Evolutionary conservation across 2,888 invertebrate species (phyloP), one percentile per base, ranked within the genome.

Genomic region (Isoperla grammatica): DNA sequence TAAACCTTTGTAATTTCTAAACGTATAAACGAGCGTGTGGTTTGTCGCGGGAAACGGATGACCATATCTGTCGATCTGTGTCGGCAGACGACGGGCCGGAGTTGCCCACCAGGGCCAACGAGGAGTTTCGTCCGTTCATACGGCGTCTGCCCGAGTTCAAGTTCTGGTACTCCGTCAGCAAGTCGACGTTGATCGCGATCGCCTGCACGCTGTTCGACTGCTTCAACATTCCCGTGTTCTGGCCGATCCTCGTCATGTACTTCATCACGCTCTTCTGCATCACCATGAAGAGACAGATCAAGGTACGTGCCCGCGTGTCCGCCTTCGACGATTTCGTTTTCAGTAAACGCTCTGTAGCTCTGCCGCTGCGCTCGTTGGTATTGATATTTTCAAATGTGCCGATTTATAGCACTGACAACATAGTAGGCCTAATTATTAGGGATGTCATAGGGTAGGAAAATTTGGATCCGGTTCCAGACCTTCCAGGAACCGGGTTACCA

Each of bases 211-310:
- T 96, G 77, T 96, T 99, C 75, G 95, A 98, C 71, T 88, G 90
- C 70, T 95, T 98, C 77, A 96, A 99, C 81, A 90, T 99, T 75
- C 99, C 99, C 73, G 99, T 99, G 70, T 99, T 99, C 79, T 99
- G 99, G 99, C 99, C 99, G 62, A 99, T 99, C 71, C 83, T 99
- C 74, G 96, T 99, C 71, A 94, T 99, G 91, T 99, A 99, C 79
- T 99, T 99, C 79, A 91, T 99, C 73, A 95, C 97, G 61, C 80
- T 99, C 68, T 94, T 98, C 78, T 91, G 94, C 78, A 92, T 99
- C 73, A 99, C 99, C 61, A 98, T 99, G 98, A 99, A 98, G 79
- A 86, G 97, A 72, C 99, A 99, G 82, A 99, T 99, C 71, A 97
- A 90, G 88, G 96, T 96, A 77, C 82, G 78, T 20, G n/a, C n/a